These are phyloP conservation scores for Isaurus tuberculatus DNA, from an alignment of 92 coral and sea anemone genomes.

Conservation along the genomic window DNA sequence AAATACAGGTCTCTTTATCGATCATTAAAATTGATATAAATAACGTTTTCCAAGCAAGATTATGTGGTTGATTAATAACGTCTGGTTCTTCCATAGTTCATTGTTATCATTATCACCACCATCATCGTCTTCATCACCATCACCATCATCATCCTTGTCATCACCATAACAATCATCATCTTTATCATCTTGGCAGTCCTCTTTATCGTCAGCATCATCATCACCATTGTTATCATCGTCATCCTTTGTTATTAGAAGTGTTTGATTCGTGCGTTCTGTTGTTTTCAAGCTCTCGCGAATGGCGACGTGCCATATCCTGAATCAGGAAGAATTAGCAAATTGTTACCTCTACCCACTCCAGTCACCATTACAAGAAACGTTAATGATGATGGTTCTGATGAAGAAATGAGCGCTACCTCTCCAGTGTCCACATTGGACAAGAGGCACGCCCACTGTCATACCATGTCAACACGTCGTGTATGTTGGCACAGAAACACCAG, in stretches of 20 bases:
- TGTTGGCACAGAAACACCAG: constrained; percentile 99
- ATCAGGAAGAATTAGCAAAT: constrained; percentile 67
- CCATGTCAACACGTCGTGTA: constrained; percentile 98
- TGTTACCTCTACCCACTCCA: constrained; percentile 87
- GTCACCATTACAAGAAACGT: constrained; percentile 71
- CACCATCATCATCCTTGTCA: too few species aligned
- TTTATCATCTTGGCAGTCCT: too few species aligned
- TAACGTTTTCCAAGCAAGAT: too few species aligned
- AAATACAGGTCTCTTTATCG: too few species aligned
- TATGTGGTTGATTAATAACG: too few species aligned
- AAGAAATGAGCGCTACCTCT: constrained; percentile 72
- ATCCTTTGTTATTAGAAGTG: too few species aligned
- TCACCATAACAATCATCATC: too few species aligned
- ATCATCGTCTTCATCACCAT: too few species aligned
- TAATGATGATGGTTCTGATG: constrained; percentile 87
- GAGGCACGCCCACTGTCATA: constrained; percentile 97
- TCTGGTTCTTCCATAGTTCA: too few species aligned
- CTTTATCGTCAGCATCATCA: not conserved
- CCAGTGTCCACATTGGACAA: constrained; percentile 90
- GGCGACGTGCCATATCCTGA: constrained; percentile 75
- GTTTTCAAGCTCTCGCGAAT: constrained; percentile 57
- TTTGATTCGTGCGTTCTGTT: constrained; percentile 12
- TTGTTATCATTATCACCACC: too few species aligned
- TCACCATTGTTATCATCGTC: not conserved
- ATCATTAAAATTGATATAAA: too few species aligned